Percentiles rank a stretch among this genome's conserved stretches.
Evolutionary conservation across 2,888 invertebrate genomes (phyloP).

Genomic region (Limnephilus lunatus): DNA sequence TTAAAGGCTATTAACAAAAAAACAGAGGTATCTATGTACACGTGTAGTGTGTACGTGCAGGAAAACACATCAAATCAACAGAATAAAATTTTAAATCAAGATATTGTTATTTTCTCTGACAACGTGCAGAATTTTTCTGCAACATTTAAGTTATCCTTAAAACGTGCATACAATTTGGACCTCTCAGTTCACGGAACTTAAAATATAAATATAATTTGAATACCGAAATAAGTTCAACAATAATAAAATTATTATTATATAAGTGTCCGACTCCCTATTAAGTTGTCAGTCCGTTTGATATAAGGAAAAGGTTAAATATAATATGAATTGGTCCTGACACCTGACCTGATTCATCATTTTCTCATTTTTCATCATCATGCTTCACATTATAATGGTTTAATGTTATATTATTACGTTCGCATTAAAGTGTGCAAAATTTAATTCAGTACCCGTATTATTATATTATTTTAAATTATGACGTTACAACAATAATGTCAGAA

Average conservation of each 20-base stretch:
- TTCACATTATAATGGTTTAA: not conserved
- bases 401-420: not conserved
- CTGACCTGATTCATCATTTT: not conserved
- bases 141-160: not conserved
- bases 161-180: not conserved
- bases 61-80: not conserved
- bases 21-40: no score
- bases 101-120: no score
- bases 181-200: not conserved
- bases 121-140: not conserved
- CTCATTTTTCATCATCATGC: not conserved
- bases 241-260: not conserved
- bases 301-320: not conserved
- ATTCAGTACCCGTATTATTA: not conserved
- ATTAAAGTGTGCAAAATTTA: not conserved
- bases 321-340: not conserved
- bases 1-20: no score
- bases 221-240: not conserved
- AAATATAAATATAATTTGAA: not conserved
- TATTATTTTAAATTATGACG: not conserved
- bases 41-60: not conserved
- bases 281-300: slow-evolving; percentile 2
- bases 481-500: no score
- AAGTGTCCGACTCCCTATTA: not conserved
- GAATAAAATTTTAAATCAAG: not conserved